phyloP scores from a whole-genome alignment of 2,113 vertebrate genomes.

The Strigops habroptila region DNA sequence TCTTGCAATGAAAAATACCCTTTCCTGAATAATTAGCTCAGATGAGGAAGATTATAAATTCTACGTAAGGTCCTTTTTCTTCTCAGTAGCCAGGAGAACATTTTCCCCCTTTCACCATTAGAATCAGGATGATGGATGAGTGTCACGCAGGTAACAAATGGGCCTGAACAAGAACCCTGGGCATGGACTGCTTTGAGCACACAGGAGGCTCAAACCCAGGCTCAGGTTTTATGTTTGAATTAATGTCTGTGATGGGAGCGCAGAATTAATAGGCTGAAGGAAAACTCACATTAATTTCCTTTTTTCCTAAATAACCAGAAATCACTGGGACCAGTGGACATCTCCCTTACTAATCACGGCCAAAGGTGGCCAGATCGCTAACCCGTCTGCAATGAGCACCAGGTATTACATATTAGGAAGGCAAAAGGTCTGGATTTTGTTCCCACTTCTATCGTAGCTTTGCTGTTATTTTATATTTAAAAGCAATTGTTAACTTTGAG shows the following conservation, averaged over 20 bases:
- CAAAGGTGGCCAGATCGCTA: neutral
- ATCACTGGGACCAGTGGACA: neutral
- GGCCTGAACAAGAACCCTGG: neutral
- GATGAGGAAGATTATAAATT: slow-evolving; percentile 27
- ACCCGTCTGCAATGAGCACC: neutral
- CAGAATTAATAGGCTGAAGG: slow-evolving; percentile 2
- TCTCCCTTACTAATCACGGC: neutral
- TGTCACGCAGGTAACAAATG: neutral
- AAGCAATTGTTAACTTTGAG: neutral
- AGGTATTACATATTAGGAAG: neutral
- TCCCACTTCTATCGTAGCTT: neutral
- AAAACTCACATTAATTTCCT: neutral
- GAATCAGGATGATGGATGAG: neutral
- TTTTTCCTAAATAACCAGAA: slow-evolving; percentile 4
- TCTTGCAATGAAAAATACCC: slow-evolving; percentile 3
- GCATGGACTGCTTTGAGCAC: neutral
- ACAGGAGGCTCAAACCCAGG: neutral
- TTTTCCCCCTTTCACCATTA: neutral
- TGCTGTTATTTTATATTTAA: neutral
- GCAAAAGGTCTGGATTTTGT: neutral
- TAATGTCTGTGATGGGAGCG: neutral
- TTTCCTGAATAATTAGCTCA: slow-evolving; percentile 41
- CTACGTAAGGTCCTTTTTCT: neutral
- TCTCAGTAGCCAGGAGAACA: neutral
- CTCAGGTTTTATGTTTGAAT: slow-evolving; percentile 4